Percentiles rank a stretch among this genome's conserved stretches.
phyloP scores from a whole-genome alignment of 2,888 invertebrate genomes.

The Pedicia rivosa region DNA sequence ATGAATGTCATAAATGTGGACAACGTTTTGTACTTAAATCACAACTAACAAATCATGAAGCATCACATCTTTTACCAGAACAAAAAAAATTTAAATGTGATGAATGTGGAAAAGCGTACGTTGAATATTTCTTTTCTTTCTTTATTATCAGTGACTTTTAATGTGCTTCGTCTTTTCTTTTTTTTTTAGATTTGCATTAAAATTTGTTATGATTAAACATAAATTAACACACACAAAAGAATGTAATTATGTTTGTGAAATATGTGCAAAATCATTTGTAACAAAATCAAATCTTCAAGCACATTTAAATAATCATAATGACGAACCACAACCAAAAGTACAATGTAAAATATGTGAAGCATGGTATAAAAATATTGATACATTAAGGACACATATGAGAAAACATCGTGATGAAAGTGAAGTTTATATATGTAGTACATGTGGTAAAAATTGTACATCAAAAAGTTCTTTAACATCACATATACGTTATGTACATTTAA shows the following conservation, averaged over 20 bases:
- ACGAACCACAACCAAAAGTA: conserved; percentile 6
- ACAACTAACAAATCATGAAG: conserved; percentile 12
- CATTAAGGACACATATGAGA: conserved; percentile 10
- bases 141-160: neutral
- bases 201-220: conserved; percentile 12
- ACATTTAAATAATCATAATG: conserved; percentile 9
- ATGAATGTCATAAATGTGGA: conserved; percentile 10
- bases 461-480: conserved; percentile 10
- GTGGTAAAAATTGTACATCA: conserved; percentile 9
- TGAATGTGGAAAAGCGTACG: conserved; percentile 13
- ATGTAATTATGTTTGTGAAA: conserved; percentile 11
- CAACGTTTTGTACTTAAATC: conserved; percentile 12
- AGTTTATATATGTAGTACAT: conserved; percentile 9
- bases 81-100: conserved; percentile 13
- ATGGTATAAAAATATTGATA: conserved; percentile 13
- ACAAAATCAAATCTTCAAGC: conserved; percentile 7
- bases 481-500: conserved; percentile 12
- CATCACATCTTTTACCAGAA: conserved; percentile 10
- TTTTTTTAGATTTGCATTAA: conserved; percentile 12
- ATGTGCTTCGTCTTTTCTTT: neutral
- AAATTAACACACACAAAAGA: conserved; percentile 10
- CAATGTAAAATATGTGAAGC: conserved; percentile 11
- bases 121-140: conserved; percentile 4
- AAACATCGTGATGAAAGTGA: conserved; percentile 10
- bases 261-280: conserved; percentile 12